Evolutionary conservation across 2,888 invertebrate species (phyloP).

Genomic region (Lissonota sp.): DNA sequence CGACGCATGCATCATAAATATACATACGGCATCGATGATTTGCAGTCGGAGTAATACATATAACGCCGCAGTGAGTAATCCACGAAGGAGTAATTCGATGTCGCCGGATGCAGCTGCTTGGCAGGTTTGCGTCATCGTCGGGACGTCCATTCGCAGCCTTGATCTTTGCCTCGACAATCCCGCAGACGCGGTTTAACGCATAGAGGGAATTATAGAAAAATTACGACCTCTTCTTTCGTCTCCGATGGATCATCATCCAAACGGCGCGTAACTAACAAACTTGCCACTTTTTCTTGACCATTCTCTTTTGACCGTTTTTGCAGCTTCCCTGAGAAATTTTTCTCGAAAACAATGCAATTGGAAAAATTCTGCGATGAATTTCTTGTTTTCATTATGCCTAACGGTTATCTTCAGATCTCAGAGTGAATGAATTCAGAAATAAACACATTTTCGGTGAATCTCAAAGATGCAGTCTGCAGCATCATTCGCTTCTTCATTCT

Average conservation of each 20-base stretch:
- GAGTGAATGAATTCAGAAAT: no score
- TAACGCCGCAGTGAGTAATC: constrained; percentile 23
- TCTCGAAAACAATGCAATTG: background rate
- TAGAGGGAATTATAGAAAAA: constrained; percentile 56
- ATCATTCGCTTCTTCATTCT: background rate
- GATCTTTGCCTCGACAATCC: constrained; percentile 73
- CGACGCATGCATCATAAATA: background rate
- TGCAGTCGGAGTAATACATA: constrained; percentile 13
- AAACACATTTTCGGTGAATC: no score
- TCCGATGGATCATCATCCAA: background rate
- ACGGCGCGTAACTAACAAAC: background rate
- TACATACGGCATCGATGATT: constrained; percentile 9
- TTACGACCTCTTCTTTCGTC: background rate
- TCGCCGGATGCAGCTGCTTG: constrained; percentile 82
- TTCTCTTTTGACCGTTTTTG: constrained; percentile 10
- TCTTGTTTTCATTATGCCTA: no score
- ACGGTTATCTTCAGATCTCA: no score
- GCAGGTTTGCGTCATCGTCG: constrained; percentile 79
- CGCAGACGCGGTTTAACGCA: constrained; percentile 27
- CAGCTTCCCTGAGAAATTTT: background rate
- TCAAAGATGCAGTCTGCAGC: no score
- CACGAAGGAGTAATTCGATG: constrained; percentile 79
- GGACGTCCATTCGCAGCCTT: constrained; percentile 77
- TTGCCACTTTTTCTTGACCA: background rate
- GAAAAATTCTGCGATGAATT: background rate